phyloP scores from a whole-genome alignment of 1,140 invertebrate genomes.

The Scylla paramamosain region DNA sequence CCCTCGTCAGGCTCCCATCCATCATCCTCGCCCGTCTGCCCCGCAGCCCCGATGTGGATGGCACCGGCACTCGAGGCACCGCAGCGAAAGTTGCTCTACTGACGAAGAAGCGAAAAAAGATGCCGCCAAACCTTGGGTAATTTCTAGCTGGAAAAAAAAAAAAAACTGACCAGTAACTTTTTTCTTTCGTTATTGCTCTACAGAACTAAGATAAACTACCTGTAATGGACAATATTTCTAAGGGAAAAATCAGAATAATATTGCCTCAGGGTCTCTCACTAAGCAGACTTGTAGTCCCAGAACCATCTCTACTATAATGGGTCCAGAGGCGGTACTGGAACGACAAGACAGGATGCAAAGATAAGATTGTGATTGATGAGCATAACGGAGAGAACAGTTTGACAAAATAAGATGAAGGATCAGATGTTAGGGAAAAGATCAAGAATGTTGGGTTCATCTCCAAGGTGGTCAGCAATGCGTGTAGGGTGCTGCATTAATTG shows the following conservation, averaged over 20 bases:
- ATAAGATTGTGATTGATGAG: too few relatives aligned
- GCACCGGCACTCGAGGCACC: neutral
- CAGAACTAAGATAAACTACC: neutral
- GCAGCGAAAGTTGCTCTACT: neutral
- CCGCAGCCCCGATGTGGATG: neutral
- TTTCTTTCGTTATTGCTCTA: neutral
- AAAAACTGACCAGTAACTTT: neutral
- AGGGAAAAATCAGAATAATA: too few relatives aligned
- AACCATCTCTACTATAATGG: too few relatives aligned
- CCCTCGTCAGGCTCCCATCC: slow-evolving; percentile 30
- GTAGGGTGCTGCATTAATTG: too few relatives aligned
- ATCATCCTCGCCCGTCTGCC: slow-evolving; percentile 15
- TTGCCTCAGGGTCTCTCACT: too few relatives aligned
- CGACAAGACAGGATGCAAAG: too few relatives aligned
- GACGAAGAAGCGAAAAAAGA: neutral
- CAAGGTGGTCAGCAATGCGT: too few relatives aligned
- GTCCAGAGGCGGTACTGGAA: too few relatives aligned
- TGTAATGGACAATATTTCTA: neutral
- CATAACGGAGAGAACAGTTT: too few relatives aligned
- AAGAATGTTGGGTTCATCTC: too few relatives aligned
- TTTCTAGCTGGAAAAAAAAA: neutral
- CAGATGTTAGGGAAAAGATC: neutral
- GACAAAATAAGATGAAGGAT: neutral
- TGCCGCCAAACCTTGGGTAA: neutral
- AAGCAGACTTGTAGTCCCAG: too few relatives aligned